Percentiles rank a stretch among this genome's conserved stretches.
Evolutionary conservation across 2,888 invertebrate species (phyloP).

Genomic region (Agrochola lota): DNA sequence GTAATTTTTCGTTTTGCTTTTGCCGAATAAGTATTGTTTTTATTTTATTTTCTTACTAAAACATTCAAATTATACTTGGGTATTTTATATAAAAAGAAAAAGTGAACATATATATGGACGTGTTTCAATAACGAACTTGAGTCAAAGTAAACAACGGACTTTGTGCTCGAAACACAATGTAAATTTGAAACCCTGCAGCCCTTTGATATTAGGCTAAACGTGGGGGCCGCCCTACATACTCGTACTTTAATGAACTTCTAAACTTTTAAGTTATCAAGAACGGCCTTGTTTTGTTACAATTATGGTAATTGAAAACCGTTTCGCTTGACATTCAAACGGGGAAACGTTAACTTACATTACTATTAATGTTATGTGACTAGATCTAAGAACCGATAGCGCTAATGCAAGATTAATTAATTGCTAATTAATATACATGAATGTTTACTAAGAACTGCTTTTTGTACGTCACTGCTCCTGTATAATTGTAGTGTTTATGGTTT

Average conservation of each 20-base stretch:
- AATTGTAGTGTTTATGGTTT: background rate
- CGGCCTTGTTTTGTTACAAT: conserved; percentile 42
- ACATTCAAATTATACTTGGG: conserved; percentile 20
- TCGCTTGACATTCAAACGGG: conserved; percentile 43
- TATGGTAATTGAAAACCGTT: conserved; percentile 55
- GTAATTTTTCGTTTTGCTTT: conserved; percentile 29
- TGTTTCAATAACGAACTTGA: conserved; percentile 49
- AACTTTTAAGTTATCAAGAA: conserved; percentile 53
- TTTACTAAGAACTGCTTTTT: conserved; percentile 27
- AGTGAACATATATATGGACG: conserved; percentile 31
- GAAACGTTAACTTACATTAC: conserved; percentile 32
- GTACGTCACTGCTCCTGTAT: conserved; percentile 19
- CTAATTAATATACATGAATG: conserved; percentile 34
- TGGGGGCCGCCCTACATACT: conserved; percentile 44
- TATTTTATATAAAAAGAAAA: conserved; percentile 44
- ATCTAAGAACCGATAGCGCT: conserved; percentile 42
- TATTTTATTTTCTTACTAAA: conserved; percentile 21
- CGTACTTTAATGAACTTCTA: conserved; percentile 58
- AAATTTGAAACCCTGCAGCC: conserved; percentile 47
- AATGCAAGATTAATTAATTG: conserved; percentile 39
- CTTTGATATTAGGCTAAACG: conserved; percentile 55
- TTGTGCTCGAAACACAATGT: conserved; percentile 48
- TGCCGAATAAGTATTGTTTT: conserved; percentile 1
- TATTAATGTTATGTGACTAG: conserved; percentile 50
- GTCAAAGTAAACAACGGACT: conserved; percentile 54